A percentile compares a stretch with the other conserved stretches of the same genome.
Conservation (phyloP, 2,113 vertebrate genomes). For the Percina caprodes region DNA sequence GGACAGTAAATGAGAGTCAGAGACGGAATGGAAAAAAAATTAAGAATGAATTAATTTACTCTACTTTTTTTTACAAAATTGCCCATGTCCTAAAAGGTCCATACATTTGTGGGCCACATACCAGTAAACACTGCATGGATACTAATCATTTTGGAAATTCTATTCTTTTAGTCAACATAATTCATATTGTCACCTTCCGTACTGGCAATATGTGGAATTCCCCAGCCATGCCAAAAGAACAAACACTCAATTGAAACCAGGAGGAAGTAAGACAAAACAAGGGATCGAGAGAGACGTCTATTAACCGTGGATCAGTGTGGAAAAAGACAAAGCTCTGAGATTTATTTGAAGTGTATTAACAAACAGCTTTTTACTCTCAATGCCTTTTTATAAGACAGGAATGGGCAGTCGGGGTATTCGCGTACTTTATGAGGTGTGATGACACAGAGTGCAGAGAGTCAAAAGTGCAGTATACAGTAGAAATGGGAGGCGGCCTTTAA, state of each 20-base stretch:
- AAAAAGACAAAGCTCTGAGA: conserved; percentile 23
- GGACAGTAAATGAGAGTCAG: conserved; percentile 19
- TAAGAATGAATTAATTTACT: not conserved
- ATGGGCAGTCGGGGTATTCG: not conserved
- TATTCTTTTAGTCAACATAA: conserved; percentile 1
- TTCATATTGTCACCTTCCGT: conserved; percentile 30
- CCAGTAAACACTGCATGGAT: not conserved
- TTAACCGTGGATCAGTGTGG: conserved; percentile 38
- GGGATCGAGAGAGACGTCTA: conserved; percentile 21
- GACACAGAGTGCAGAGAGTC: not conserved
- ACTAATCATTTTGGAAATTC: conserved; percentile 4
- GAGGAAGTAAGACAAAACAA: conserved; percentile 27
- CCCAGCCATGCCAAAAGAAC: conserved; percentile 33
- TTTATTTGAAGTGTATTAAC: conserved; percentile 21
- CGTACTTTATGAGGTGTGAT: conserved; percentile 38
- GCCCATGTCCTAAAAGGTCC: not conserved
- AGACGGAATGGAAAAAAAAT: not conserved
- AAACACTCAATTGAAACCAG: conserved; percentile 64
- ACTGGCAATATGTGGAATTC: conserved; percentile 44
- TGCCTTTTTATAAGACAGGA: not conserved
- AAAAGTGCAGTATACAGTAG: not conserved
- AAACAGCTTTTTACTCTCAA: conserved; percentile 20
- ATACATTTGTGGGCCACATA: too few species aligned
- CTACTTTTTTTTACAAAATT: conserved; percentile 8
- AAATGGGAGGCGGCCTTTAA: not conserved